These are phyloP conservation scores for Didymodactylos carnosus DNA, from an alignment of 2,888 invertebrate genomes.

Conservation along the genomic window DNA sequence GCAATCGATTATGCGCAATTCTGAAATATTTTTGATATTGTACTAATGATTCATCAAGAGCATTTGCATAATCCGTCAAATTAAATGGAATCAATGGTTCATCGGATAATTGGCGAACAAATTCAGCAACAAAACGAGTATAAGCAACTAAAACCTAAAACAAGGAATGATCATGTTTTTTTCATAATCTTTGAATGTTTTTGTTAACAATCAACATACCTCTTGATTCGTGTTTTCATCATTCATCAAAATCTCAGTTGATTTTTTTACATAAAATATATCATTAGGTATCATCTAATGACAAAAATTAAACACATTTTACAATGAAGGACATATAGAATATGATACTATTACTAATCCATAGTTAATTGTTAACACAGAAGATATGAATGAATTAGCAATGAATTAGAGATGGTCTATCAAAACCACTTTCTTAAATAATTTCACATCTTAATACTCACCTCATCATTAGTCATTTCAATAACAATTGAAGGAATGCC, in stretches of 20 bases:
- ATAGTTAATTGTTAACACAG: too few relatives aligned
- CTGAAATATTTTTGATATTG: neutral
- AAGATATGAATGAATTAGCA: too few relatives aligned
- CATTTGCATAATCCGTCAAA: neutral
- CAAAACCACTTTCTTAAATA: too few relatives aligned
- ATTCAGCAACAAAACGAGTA: neutral
- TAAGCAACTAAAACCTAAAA: neutral
- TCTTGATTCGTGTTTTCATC: neutral
- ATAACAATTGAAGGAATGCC: neutral
- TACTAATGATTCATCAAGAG: neutral
- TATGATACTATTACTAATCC: too few relatives aligned
- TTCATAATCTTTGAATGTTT: too few relatives aligned
- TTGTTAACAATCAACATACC: too few relatives aligned
- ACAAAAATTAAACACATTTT: neutral
- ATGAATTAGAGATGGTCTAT: too few relatives aligned
- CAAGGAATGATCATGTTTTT: too few relatives aligned
- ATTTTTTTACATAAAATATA: neutral
- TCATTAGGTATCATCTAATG: neutral
- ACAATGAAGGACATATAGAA: neutral
- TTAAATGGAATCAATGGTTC: neutral
- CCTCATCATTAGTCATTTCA: neutral
- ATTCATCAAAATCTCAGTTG: neutral
- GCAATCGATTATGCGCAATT: neutral
- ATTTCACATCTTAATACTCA: neutral
- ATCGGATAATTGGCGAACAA: neutral